These are phyloP conservation scores for Ailuropoda melanoleuca DNA, from an alignment of 2,113 vertebrate species.

Conservation along the genomic window DNA sequence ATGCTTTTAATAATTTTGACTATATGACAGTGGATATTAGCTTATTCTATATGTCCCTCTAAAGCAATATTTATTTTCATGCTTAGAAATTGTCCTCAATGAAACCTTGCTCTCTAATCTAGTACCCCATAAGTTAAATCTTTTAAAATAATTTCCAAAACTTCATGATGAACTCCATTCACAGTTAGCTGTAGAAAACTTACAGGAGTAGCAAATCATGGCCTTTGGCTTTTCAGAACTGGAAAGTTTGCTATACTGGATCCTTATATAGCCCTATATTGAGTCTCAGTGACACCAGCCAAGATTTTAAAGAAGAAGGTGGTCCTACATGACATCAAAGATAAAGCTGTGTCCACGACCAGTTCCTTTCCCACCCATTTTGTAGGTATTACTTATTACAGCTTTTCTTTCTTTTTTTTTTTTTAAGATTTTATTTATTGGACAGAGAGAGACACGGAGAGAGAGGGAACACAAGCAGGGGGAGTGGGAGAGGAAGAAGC, in stretches of 20 bases:
- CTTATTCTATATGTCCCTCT: background rate
- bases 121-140: background rate
- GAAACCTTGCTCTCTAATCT: background rate
- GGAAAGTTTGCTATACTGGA: background rate
- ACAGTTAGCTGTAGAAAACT: background rate
- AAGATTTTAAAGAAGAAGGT: background rate
- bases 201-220: background rate
- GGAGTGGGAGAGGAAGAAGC: too few species aligned
- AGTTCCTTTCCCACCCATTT: background rate
- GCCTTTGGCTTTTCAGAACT: background rate
- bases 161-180: background rate
- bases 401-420: too few species aligned
- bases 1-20: background rate
- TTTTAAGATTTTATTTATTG: too few species aligned
- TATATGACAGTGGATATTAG: background rate
- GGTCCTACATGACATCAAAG: background rate
- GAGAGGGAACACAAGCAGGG: too few species aligned
- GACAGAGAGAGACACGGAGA: too few species aligned
- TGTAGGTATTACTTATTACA: background rate
- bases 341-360: background rate
- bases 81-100: background rate
- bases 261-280: background rate
- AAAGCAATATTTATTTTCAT: background rate
- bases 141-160: constrained; percentile 34
- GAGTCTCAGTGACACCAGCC: background rate